Percentiles rank a stretch among this genome's conserved stretches.
Conservation (phyloP, 2,797 vertebrate species). For the Liasis olivaceus region DNA sequence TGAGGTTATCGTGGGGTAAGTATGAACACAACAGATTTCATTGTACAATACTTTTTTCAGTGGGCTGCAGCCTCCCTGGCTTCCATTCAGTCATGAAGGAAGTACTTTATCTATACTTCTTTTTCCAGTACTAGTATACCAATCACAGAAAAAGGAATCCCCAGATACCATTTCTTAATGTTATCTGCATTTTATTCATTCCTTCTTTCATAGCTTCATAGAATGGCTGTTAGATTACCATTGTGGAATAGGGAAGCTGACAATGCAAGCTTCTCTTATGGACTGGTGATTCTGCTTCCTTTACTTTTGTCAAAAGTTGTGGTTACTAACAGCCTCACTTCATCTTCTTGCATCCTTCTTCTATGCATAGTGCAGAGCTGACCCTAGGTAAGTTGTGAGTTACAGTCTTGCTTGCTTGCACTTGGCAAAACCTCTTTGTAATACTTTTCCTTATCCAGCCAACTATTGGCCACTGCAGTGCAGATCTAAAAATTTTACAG, state of each 20-base stretch:
- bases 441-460: background rate
- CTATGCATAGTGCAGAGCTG: background rate
- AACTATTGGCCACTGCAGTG: background rate
- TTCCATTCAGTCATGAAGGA: background rate
- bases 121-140: no score
- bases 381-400: background rate
- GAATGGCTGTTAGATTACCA: no score
- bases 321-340: background rate
- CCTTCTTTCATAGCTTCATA: no score
- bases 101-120: background rate
- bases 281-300: no score
- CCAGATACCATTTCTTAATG: no score
- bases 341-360: background rate
- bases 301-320: background rate
- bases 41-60: background rate
- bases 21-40: background rate
- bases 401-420: background rate
- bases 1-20: background rate
- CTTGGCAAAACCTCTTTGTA: background rate
- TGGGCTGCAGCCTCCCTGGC: background rate
- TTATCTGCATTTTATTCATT: no score
- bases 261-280: no score
- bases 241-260: no score
- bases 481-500: constrained; percentile 26
- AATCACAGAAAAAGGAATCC: no score